Evolutionary conservation across 64 coral and sea anemone species (phyloP).

Genomic region (Montipora cactus): DNA sequence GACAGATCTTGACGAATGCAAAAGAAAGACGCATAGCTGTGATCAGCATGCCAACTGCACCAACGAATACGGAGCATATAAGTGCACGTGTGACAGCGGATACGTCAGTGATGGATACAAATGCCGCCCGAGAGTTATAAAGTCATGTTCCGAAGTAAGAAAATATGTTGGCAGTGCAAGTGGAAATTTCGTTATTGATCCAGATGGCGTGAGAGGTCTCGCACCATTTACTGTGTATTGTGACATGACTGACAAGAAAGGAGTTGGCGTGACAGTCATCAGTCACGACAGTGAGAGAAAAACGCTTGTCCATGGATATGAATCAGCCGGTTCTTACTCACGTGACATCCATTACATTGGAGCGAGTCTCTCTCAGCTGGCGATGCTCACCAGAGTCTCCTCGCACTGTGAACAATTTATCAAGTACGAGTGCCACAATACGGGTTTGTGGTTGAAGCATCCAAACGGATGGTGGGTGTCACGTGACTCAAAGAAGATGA

Average conservation of each 20-base stretch:
- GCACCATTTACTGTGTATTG: background rate
- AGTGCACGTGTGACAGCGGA: background rate
- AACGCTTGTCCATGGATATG: background rate
- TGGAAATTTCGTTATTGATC: constrained; percentile 16
- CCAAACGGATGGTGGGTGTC: background rate
- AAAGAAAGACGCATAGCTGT: background rate
- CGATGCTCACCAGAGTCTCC: constrained; percentile 13
- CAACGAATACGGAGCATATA: constrained; percentile 10
- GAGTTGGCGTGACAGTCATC: constrained; percentile 29
- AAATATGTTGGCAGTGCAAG: background rate
- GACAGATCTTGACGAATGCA: constrained; percentile 2
- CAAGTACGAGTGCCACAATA: background rate
- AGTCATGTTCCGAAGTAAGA: background rate
- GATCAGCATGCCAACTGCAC: background rate
- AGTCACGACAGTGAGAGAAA: constrained; percentile 35
- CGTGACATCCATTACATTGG: constrained; percentile 25
- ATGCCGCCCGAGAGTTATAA: background rate
- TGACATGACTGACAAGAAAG: constrained; percentile 23
- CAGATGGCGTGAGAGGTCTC: background rate
- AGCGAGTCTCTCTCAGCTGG: constrained; percentile 7
- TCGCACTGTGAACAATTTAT: constrained; percentile 27
- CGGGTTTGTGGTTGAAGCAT: background rate
- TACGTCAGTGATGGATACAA: background rate
- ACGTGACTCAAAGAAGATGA: constrained; percentile 2
- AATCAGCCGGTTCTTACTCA: background rate